These are phyloP conservation scores for Saiga tatarica DNA, from an alignment of 2,113 vertebrate species.

Conservation along the genomic window DNA sequence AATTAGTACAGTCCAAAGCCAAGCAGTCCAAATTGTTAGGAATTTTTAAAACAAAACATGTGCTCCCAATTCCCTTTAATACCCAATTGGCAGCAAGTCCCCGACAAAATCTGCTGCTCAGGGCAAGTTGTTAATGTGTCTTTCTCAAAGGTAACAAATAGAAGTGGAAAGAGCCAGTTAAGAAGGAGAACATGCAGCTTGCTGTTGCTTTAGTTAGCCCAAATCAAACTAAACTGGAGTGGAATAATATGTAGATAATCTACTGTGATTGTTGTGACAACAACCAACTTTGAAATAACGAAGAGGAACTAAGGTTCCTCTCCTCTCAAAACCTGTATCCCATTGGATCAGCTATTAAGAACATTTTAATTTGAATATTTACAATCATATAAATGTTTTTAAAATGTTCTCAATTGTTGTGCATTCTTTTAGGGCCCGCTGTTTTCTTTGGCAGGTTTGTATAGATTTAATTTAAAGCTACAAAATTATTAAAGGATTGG, in stretches of 20 bases:
- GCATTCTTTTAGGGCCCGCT: not conserved
- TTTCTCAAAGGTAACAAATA: not conserved
- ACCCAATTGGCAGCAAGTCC: not conserved
- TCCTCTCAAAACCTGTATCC: not conserved
- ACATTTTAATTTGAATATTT: not conserved
- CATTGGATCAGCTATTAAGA: not conserved
- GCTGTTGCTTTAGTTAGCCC: not conserved
- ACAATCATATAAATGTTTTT: not conserved
- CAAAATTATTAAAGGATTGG: not conserved
- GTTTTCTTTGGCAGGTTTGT: not conserved
- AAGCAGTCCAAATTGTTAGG: not conserved
- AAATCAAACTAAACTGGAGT: not conserved
- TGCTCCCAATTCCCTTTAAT: not conserved
- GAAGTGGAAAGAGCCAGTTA: constrained; percentile 41
- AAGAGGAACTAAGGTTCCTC: not conserved
- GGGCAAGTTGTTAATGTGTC: constrained; percentile 7
- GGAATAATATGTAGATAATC: not conserved
- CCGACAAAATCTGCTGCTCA: not conserved
- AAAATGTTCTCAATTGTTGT: not conserved
- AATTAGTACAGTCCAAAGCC: constrained; percentile 23
- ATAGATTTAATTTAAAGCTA: not conserved
- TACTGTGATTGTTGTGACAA: not conserved
- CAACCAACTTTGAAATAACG: not conserved
- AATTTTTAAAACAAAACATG: constrained; percentile 18
- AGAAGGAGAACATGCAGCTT: not conserved